Conservation (phyloP, 2,888 invertebrate species). For the Rhagium mordax region DNA sequence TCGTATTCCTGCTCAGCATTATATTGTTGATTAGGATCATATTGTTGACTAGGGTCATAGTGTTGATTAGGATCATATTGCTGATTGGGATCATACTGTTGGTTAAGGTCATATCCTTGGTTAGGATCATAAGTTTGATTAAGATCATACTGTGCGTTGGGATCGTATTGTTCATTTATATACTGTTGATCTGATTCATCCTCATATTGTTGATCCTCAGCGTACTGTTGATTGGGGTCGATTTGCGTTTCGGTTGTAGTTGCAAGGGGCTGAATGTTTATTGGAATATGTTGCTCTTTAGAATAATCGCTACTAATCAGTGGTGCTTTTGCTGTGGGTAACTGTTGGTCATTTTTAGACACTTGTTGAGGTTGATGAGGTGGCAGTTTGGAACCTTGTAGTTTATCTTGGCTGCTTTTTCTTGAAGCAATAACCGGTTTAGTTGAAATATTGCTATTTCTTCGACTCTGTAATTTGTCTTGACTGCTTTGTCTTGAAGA, state of each 20-base stretch:
- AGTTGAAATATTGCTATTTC: constrained; percentile 54
- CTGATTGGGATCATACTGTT: constrained; percentile 63
- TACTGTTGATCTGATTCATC: constrained; percentile 45
- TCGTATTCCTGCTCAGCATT: constrained; percentile 52
- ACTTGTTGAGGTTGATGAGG: constrained; percentile 37
- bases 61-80: constrained; percentile 58
- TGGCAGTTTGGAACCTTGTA: constrained; percentile 10
- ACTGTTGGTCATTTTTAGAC: background rate
- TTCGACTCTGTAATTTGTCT: constrained; percentile 48
- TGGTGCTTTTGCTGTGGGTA: background rate
- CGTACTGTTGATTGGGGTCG: constrained; percentile 11
- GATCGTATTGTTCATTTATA: background rate
- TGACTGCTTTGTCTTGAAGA: constrained; percentile 18
- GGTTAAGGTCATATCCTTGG: constrained; percentile 47
- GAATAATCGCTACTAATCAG: background rate
- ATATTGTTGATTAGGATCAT: constrained; percentile 61
- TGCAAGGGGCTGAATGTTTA: background rate
- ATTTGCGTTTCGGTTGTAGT: no score
- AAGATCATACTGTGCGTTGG: background rate
- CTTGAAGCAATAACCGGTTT: constrained; percentile 34
- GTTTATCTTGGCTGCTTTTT: constrained; percentile 20
- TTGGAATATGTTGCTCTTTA: constrained; percentile 1
- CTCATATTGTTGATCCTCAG: constrained; percentile 21
- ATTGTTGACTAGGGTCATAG: constrained; percentile 50
- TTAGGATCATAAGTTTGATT: constrained; percentile 54